These are phyloP conservation scores for Entosphenus tridentatus DNA, from an alignment of 2,113 vertebrate species.

Conservation along the genomic window DNA sequence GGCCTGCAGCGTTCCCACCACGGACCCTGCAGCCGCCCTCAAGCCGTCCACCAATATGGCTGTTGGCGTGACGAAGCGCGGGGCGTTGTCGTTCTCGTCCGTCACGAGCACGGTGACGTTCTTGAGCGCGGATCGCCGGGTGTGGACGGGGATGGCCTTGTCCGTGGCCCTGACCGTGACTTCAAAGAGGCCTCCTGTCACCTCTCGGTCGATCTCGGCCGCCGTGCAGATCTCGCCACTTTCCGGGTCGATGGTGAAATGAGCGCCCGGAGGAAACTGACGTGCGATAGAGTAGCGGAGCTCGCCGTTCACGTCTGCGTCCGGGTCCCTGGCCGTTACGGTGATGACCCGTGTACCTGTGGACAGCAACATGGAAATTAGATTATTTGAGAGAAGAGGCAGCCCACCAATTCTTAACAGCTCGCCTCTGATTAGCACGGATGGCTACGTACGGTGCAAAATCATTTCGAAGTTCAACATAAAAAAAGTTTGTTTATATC, in stretches of 20 bases:
- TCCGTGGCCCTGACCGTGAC: conserved; percentile 72
- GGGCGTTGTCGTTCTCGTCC: conserved; percentile 72
- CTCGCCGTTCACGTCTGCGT: conserved; percentile 74
- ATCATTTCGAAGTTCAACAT: too few species aligned
- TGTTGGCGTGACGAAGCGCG: conserved; percentile 60
- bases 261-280: conserved; percentile 59
- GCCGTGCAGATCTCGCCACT: conserved; percentile 51
- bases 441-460: too few species aligned
- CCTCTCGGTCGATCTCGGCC: conserved; percentile 68
- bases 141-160: conserved; percentile 64
- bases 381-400: too few species aligned
- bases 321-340: conserved; percentile 59
- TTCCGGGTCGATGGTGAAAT: conserved; percentile 50
- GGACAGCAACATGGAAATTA: not conserved
- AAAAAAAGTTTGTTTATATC: too few species aligned
- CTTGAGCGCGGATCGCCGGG: conserved; percentile 57
- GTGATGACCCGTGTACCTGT: conserved; percentile 30
- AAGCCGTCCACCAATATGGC: conserved; percentile 55
- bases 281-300: conserved; percentile 60
- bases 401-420: too few species aligned
- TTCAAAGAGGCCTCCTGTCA: conserved; percentile 58
- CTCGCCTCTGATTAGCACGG: too few species aligned
- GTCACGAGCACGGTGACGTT: conserved; percentile 82
- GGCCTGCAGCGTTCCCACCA: conserved; percentile 64
- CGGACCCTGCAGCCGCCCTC: conserved; percentile 41